Evolutionary conservation across 2,113 vertebrate species (phyloP).

Genomic region (Campylomormyrus tamandua): DNA sequence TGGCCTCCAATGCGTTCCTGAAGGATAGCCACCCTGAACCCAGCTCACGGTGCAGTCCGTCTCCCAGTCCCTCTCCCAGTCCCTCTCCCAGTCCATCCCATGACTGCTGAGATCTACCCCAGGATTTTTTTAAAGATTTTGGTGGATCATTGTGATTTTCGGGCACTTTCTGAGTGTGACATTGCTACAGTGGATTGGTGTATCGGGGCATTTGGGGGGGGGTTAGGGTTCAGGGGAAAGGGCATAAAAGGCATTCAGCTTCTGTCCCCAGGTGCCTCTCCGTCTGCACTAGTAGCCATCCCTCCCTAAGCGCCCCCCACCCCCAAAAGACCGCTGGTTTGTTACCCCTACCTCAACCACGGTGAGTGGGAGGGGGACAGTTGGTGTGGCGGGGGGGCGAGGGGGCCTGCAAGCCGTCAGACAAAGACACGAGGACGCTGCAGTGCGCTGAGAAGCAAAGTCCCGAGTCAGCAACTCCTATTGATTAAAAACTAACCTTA

Average conservation of each 20-base stretch:
- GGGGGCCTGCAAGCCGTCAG: slow-evolving; percentile 61
- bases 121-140: not conserved
- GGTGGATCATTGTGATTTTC: not conserved
- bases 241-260: slow-evolving; percentile 30
- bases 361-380: slow-evolving; percentile 23
- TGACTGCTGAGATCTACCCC: not conserved
- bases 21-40: not conserved
- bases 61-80: not conserved
- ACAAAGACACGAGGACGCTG: slow-evolving; percentile 74
- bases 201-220: not conserved
- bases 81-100: not conserved
- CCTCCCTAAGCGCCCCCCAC: too few relatives aligned
- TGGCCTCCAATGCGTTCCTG: not conserved
- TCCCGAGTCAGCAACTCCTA: slow-evolving; percentile 96
- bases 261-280: not conserved
- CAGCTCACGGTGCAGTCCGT: not conserved
- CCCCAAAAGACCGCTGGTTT: not conserved
- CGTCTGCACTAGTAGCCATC: not conserved
- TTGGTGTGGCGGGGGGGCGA: slow-evolving; percentile 50
- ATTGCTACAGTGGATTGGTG: not conserved
- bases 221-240: not conserved
- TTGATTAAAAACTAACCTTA: slow-evolving; percentile 99
- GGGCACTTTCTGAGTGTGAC: not conserved
- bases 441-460: slow-evolving; percentile 74
- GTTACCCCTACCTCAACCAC: not conserved